phyloP scores from a whole-genome alignment of 1,140 invertebrate genomes.

The Melitaea cinxia region DNA sequence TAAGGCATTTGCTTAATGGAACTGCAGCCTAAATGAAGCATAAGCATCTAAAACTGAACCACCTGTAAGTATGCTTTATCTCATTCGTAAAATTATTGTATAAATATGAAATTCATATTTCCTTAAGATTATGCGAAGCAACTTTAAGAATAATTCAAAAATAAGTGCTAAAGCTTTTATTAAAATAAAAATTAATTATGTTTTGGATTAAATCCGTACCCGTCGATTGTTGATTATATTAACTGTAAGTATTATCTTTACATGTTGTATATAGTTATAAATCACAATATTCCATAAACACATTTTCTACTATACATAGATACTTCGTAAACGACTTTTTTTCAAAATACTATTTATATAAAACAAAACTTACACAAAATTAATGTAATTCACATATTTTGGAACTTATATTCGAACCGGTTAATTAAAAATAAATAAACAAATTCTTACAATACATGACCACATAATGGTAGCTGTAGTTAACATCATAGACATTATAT shows the following conservation, averaged over 20 bases:
- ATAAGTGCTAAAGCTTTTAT: constrained; percentile 2
- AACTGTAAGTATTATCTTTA: not conserved
- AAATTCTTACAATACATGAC: too few relatives aligned
- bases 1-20: too few relatives aligned
- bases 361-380: too few relatives aligned
- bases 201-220: not conserved
- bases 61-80: not conserved
- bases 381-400: too few relatives aligned
- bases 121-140: not conserved
- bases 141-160: constrained; percentile 1
- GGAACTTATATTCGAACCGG: too few relatives aligned
- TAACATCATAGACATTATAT: too few relatives aligned
- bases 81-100: not conserved
- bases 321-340: not conserved
- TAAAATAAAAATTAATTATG: not conserved
- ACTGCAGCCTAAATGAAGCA: too few relatives aligned
- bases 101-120: constrained; percentile 1
- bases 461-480: too few relatives aligned
- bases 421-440: too few relatives aligned
- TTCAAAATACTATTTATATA: too few relatives aligned
- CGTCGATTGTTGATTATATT: not conserved
- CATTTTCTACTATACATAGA: not conserved
- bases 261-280: not conserved
- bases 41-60: not conserved
- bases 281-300: not conserved